A percentile compares a stretch with the other conserved stretches of the same genome.
Evolutionary conservation across 1,140 invertebrate species (phyloP).

Genomic region (Amyelois transitella): DNA sequence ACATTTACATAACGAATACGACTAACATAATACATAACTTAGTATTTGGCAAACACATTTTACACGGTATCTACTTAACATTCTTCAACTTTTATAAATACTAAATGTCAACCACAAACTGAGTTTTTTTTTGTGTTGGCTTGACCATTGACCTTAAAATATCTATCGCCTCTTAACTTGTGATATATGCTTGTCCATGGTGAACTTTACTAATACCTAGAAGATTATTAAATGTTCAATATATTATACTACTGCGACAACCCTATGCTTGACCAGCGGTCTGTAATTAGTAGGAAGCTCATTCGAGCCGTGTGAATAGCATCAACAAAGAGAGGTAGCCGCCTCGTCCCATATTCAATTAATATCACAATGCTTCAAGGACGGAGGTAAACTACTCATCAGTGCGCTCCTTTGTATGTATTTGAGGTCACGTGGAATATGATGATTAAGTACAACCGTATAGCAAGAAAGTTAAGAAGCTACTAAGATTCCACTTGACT

Average conservation of each 20-base stretch:
- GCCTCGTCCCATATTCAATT: conserved; percentile 45
- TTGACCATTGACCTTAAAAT: conserved; percentile 13
- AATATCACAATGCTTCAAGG: conserved; percentile 34
- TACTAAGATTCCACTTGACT: no score
- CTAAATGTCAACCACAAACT: no score
- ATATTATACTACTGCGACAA: conserved; percentile 19
- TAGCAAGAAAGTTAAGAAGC: no score
- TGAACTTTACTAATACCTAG: no score
- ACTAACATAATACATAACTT: no score
- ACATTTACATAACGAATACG: no score
- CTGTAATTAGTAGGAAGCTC: conserved; percentile 60
- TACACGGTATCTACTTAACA: no score
- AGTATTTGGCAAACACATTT: no score
- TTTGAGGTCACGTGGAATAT: not conserved
- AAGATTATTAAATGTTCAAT: no score
- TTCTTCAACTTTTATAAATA: no score
- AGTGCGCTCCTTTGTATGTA: not conserved
- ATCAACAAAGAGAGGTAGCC: conserved; percentile 55
- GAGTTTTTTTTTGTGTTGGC: no score
- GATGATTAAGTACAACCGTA: no score
- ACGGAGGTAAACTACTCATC: not conserved
- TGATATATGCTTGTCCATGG: not conserved
- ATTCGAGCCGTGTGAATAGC: conserved; percentile 51
- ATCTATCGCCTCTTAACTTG: not conserved
- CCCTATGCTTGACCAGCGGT: conserved; percentile 30